Percentiles rank a stretch among this genome's conserved stretches.
Conservation (phyloP, 2,888 invertebrate genomes). For the Lordiphosa fenestrarum region DNA sequence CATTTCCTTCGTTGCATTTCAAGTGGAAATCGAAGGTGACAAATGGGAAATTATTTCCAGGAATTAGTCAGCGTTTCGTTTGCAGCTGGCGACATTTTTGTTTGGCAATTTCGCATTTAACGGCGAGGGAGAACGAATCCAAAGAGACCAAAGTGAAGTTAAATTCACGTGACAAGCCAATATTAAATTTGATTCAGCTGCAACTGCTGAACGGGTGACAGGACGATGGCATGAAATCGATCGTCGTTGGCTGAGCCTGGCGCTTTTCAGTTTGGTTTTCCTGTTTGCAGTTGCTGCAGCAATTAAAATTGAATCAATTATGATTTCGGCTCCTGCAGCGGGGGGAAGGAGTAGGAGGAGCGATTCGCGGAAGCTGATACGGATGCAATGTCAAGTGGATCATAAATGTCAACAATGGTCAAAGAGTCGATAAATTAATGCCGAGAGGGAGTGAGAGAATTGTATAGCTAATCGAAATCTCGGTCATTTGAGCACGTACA, state of each 20-base stretch:
- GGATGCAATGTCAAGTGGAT: conserved; percentile 33
- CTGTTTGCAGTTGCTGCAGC: conserved; percentile 32
- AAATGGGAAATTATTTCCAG: conserved; percentile 40
- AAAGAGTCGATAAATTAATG: conserved; percentile 10
- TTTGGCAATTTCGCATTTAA: not conserved
- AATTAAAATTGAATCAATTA: conserved; percentile 71
- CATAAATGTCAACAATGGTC: conserved; percentile 26
- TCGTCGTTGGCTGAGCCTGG: conserved; percentile 53
- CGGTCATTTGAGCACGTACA: conserved; percentile 5
- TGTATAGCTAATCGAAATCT: conserved; percentile 18
- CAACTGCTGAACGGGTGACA: conserved; percentile 19
- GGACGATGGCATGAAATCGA: conserved; percentile 53
- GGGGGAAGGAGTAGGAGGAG: not conserved
- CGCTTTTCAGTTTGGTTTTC: conserved; percentile 39
- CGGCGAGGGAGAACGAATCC: conserved; percentile 29
- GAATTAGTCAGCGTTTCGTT: conserved; percentile 29
- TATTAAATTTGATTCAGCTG: conserved; percentile 68
- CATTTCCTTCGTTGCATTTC: not conserved
- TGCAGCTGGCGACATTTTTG: conserved; percentile 3
- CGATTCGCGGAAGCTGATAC: not conserved
- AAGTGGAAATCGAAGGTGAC: conserved; percentile 18
- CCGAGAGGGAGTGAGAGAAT: not conserved
- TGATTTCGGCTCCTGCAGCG: conserved; percentile 54
- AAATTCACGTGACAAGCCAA: conserved; percentile 73
- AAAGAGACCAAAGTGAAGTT: conserved; percentile 50